phyloP scores from a whole-genome alignment of 2,797 vertebrate species.

The Rhodeus uyekii region DNA sequence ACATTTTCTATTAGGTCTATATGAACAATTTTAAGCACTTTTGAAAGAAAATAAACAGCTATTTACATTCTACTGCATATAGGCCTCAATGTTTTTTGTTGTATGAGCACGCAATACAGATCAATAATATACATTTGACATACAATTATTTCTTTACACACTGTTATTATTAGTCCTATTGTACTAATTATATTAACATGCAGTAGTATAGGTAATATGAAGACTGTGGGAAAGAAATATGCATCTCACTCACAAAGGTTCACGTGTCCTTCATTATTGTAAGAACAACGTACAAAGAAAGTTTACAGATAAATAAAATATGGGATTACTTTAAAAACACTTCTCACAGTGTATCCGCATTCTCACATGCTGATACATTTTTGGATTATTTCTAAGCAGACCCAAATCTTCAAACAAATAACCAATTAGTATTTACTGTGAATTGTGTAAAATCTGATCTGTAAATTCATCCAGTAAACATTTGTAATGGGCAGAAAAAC shows the following conservation, averaged over 20 bases:
- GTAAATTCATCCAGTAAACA: not conserved
- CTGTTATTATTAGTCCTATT: not conserved
- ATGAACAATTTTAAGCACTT: not conserved
- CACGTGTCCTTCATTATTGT: not conserved
- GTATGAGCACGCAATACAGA: not conserved
- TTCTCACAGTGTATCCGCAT: not conserved
- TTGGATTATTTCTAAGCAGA: not conserved
- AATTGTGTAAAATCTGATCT: not conserved
- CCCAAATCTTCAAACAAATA: not conserved
- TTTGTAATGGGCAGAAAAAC: not conserved
- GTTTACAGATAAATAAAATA: not conserved
- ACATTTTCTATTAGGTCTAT: not conserved
- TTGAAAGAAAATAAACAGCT: not conserved
- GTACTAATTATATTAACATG: not conserved
- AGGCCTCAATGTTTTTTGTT: not conserved
- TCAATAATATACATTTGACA: not conserved
- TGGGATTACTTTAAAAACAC: not conserved
- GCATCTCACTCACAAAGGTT: not conserved
- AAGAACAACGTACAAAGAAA: not conserved
- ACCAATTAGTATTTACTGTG: not conserved
- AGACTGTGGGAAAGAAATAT: not conserved
- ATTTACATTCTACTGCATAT: not conserved
- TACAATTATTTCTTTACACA: not conserved
- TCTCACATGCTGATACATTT: not conserved
- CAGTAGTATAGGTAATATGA: not conserved